Conservation (phyloP, 2,888 invertebrate species). For the Synanthedon vespiformis region DNA sequence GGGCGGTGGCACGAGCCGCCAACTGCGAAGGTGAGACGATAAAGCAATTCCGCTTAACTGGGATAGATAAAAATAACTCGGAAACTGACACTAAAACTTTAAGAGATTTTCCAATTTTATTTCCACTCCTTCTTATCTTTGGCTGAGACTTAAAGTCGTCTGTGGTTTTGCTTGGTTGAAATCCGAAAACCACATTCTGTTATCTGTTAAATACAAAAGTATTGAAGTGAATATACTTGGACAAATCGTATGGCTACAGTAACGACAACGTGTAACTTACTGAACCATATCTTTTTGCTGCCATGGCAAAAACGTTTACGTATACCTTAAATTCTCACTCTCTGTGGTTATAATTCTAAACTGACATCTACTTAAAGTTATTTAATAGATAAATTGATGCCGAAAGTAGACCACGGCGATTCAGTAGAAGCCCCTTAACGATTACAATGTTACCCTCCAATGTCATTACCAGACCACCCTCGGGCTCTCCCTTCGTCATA, state of each 20-base stretch:
- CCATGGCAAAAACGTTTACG: too few species aligned
- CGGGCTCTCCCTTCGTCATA: slow-evolving; percentile 6
- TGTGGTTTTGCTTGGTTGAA: too few species aligned
- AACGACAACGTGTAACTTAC: too few species aligned
- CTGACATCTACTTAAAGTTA: too few species aligned
- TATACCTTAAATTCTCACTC: too few species aligned
- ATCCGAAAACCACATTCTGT: too few species aligned
- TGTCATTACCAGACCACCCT: slow-evolving; percentile 24
- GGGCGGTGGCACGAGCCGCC: slow-evolving; percentile 14
- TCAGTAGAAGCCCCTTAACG: background rate
- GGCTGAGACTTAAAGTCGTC: too few species aligned
- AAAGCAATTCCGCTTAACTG: slow-evolving; percentile 44
- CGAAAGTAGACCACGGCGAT: background rate
- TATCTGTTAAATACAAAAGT: too few species aligned
- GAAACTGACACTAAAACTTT: slow-evolving; percentile 28
- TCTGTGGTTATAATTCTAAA: too few species aligned
- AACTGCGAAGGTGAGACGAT: slow-evolving; percentile 43
- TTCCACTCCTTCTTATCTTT: background rate
- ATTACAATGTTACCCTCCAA: slow-evolving; percentile 15
- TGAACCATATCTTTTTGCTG: too few species aligned
- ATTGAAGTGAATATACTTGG: too few species aligned
- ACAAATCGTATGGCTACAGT: too few species aligned
- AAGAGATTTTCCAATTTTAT: slow-evolving; percentile 4
- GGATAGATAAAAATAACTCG: slow-evolving; percentile 35
- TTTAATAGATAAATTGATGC: background rate